Conservation (phyloP, 2,888 invertebrate species). For the Conus canariensis region DNA sequence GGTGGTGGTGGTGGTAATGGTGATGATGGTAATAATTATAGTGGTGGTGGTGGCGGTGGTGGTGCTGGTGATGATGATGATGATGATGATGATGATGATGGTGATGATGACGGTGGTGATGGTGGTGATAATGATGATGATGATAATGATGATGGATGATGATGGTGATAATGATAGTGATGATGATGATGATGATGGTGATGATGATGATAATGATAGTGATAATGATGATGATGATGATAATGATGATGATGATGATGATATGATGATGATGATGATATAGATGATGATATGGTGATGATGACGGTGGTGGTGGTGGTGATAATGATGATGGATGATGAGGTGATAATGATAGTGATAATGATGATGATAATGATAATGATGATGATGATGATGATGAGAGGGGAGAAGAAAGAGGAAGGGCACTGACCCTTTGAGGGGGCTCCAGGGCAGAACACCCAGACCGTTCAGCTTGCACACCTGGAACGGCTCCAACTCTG, state of each 20-base stretch:
- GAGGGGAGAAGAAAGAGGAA: too few relatives aligned
- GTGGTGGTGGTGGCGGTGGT: too few relatives aligned
- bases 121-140: background rate
- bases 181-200: background rate
- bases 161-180: too few relatives aligned
- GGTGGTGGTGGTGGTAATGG: too few relatives aligned
- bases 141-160: too few relatives aligned
- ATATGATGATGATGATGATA: background rate
- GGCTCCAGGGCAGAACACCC: conserved; percentile 75
- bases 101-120: too few relatives aligned
- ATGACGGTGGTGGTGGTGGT: background rate
- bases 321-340: background rate
- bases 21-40: too few relatives aligned
- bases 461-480: conserved; percentile 71
- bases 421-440: conserved; percentile 66
- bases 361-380: background rate
- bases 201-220: background rate
- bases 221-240: too few relatives aligned
- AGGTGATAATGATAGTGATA: background rate
- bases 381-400: background rate
- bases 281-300: too few relatives aligned
- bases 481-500: conserved; percentile 71
- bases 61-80: too few relatives aligned
- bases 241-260: background rate
- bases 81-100: background rate